Evolutionary conservation across 2,113 vertebrate species (phyloP), one percentile per base, ranked within the genome.

Genomic region (Phylloscopus whistleri): DNA sequence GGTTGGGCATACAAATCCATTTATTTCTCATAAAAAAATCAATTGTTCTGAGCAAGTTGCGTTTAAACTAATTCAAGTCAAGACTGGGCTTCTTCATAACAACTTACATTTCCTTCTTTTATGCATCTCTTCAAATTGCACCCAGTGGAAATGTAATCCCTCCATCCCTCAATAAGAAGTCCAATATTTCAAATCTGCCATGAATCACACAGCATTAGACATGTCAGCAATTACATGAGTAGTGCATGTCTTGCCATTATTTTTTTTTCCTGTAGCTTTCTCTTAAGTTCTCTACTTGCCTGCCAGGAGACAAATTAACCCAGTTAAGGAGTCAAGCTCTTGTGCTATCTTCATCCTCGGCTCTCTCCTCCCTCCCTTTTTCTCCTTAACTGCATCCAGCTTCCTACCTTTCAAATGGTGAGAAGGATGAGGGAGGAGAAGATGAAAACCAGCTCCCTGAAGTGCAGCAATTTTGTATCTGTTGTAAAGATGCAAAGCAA

Each of bases 11-110:
- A 35, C 5, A 93, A 69, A 93, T 85, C 30, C 30, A 37, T 63
- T 92, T 81, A n/a, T 82, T 94, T 95, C 27, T 85, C 39, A 66
- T 24, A 49, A 60, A 74, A 89, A 93, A 96, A 90, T 76, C 51
- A 77, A 10, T 77, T 88, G 41, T 33, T 85, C 66, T 80, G 51
- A 73, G n/a, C 33, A 79, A 79, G 33, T 44, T 85, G 44, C 16
- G 24, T 66, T 87, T 94, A 30, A 95, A 80, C 30, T 74, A 59
- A 69, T 77, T 85, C 70, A 83, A 72, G 52, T 21, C 33, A 78
- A 76, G 62, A n/a, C 51, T 67, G 31, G 35, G 22, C 39, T 88
- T n/a, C 70, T 66, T 90, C 59, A 21, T 69, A 55, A 39, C n/a
- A 85, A 39, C 16, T 84, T 75, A 8, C 1, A 8, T 64, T 89